Percentiles rank a stretch among this genome's conserved stretches.
These are phyloP conservation scores for Lacanobia wlatinum DNA, from an alignment of 2,888 invertebrate species.

Conservation along the genomic window DNA sequence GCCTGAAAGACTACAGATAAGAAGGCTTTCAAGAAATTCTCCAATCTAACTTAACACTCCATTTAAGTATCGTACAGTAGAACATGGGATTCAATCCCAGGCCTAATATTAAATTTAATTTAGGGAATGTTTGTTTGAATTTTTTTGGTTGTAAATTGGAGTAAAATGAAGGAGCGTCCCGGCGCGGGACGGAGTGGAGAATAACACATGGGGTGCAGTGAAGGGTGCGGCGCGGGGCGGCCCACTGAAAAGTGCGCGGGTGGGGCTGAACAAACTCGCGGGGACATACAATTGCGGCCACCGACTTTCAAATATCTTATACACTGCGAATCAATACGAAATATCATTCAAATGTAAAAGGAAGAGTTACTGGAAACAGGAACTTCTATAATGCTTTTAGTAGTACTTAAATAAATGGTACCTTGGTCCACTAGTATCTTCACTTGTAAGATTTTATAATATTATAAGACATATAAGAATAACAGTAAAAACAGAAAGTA, in stretches of 20 bases:
- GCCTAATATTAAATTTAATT: slow-evolving; percentile 80
- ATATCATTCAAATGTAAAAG: slow-evolving; percentile 16
- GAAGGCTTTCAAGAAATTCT: slow-evolving; percentile 52
- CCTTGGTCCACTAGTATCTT: not conserved
- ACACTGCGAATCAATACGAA: slow-evolving; percentile 44
- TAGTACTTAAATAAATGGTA: not conserved
- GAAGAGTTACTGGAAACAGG: not conserved
- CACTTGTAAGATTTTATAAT: not conserved
- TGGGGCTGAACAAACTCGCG: slow-evolving; percentile 91
- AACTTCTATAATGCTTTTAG: not conserved
- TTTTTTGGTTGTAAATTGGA: slow-evolving; percentile 90
- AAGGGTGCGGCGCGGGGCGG: slow-evolving; percentile 87
- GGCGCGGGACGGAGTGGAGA: slow-evolving; percentile 87
- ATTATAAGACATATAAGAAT: not conserved
- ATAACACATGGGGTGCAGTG: slow-evolving; percentile 87
- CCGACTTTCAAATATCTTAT: slow-evolving; percentile 70
- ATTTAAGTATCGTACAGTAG: slow-evolving; percentile 37
- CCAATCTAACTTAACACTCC: slow-evolving; percentile 39
- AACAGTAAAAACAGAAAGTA: slow-evolving; percentile 8
- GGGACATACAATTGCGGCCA: slow-evolving; percentile 81
- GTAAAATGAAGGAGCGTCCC: slow-evolving; percentile 91
- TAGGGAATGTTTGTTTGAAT: slow-evolving; percentile 87
- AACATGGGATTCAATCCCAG: slow-evolving; percentile 65
- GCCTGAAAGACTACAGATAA: slow-evolving; percentile 61
- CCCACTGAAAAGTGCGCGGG: slow-evolving; percentile 91